Evolutionary conservation across 2,113 vertebrate species (phyloP).

Genomic region (Dicaeum eximium): DNA sequence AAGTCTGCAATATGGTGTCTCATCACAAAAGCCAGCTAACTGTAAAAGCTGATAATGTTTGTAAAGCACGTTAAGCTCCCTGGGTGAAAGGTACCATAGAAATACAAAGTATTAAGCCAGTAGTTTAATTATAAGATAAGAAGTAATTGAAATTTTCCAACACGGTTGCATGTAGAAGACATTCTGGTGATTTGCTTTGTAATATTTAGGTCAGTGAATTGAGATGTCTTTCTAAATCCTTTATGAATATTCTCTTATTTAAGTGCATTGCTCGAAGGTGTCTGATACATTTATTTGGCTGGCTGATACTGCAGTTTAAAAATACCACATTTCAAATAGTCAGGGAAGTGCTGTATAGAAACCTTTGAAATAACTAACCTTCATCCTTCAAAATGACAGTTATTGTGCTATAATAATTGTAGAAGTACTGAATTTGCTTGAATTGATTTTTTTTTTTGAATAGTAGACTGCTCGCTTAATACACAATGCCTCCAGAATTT

Average conservation of each 20-base stretch:
- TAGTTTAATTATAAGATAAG: slow-evolving; percentile 63
- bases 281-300: slow-evolving; percentile 52
- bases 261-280: slow-evolving; percentile 58
- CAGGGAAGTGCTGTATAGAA: slow-evolving; percentile 10
- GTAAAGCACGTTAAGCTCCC: slow-evolving; percentile 25
- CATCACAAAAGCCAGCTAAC: slow-evolving; percentile 17
- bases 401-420: slow-evolving; percentile 52
- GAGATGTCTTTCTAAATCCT: slow-evolving; percentile 54
- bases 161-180: neutral
- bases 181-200: slow-evolving; percentile 46
- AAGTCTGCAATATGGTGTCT: neutral
- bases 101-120: slow-evolving; percentile 37
- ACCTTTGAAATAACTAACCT: slow-evolving; percentile 48
- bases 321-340: slow-evolving; percentile 35
- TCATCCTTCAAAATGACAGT: slow-evolving; percentile 60
- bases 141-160: slow-evolving; percentile 56
- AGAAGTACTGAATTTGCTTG: slow-evolving; percentile 32
- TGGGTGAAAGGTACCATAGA: slow-evolving; percentile 37
- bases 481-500: slow-evolving; percentile 11
- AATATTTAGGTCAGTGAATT: slow-evolving; percentile 73
- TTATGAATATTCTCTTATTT: slow-evolving; percentile 62
- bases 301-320: slow-evolving; percentile 49
- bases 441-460: slow-evolving; percentile 40
- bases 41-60: slow-evolving; percentile 39
- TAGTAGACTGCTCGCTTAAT: slow-evolving; percentile 27